These are phyloP conservation scores for Ormyrus labotus DNA, from an alignment of 2,888 invertebrate species.

Conservation along the genomic window DNA sequence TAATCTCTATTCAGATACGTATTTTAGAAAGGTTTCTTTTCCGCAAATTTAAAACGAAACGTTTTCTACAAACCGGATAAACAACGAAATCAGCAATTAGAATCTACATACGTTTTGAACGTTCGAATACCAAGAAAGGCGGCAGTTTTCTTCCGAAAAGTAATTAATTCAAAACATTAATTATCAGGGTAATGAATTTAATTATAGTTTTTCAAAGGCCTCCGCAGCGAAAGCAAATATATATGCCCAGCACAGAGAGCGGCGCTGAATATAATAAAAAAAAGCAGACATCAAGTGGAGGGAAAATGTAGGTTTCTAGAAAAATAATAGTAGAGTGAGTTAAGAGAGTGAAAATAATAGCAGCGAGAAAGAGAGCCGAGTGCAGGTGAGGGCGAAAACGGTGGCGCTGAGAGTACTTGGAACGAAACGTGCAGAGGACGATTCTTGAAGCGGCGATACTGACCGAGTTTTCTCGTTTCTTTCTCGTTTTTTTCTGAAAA, in stretches of 20 bases:
- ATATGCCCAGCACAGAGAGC: not conserved
- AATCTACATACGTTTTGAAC: too few relatives aligned
- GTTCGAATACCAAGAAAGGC: too few relatives aligned
- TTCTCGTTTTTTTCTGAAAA: slow-evolving; percentile 2
- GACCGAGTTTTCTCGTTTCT: slow-evolving; percentile 45
- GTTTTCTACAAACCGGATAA: too few relatives aligned
- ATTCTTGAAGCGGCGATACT: slow-evolving; percentile 18
- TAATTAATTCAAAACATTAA: not conserved
- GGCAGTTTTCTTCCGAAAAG: too few relatives aligned
- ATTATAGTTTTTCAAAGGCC: slow-evolving; percentile 1
- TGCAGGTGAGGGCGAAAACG: slow-evolving; percentile 1
- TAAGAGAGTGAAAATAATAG: slow-evolving; percentile 42
- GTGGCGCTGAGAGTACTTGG: slow-evolving; percentile 7
- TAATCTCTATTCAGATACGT: too few relatives aligned
- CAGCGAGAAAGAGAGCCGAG: slow-evolving; percentile 13
- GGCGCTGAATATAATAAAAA: not conserved
- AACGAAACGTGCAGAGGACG: slow-evolving; percentile 20
- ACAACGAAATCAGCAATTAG: too few relatives aligned
- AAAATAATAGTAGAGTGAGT: slow-evolving; percentile 47
- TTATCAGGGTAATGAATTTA: not conserved
- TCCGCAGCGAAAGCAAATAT: not conserved
- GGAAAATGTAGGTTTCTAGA: slow-evolving; percentile 33
- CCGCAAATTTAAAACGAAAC: too few relatives aligned
- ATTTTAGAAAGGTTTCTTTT: too few relatives aligned
- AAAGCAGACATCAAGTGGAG: not conserved